Evolutionary conservation across 2,797 vertebrate genomes (phyloP).

Genomic region (Syndactyla subalaris): DNA sequence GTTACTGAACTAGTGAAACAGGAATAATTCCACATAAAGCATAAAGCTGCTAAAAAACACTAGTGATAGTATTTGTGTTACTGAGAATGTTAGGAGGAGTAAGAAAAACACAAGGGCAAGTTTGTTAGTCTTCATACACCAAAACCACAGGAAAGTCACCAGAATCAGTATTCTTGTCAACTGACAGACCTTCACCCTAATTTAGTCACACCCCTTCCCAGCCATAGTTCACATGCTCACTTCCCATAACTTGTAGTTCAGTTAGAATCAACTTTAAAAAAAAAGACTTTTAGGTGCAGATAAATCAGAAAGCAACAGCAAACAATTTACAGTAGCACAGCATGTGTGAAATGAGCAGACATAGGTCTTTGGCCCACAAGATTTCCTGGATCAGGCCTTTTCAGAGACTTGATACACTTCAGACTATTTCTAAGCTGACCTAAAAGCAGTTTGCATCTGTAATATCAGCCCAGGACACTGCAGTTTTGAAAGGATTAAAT

Average conservation of each 20-base stretch:
- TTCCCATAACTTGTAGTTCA: not conserved
- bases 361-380: accelerated
- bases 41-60: not conserved
- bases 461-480: not conserved
- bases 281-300: not conserved
- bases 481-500: not conserved
- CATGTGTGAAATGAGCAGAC: not conserved
- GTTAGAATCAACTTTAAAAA: not conserved
- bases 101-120: not conserved
- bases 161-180: not conserved
- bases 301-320: not conserved
- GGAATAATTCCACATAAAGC: not conserved
- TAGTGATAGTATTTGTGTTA: not conserved
- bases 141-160: not conserved
- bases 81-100: not conserved
- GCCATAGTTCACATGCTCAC: not conserved
- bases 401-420: not conserved
- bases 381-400: not conserved
- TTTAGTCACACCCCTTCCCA: not conserved
- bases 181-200: not conserved
- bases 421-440: not conserved
- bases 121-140: not conserved
- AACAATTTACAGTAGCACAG: not conserved
- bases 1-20: not conserved
- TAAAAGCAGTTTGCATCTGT: not conserved